phyloP scores from a whole-genome alignment of 2,113 vertebrate genomes.

The Mirounga angustirostris region DNA sequence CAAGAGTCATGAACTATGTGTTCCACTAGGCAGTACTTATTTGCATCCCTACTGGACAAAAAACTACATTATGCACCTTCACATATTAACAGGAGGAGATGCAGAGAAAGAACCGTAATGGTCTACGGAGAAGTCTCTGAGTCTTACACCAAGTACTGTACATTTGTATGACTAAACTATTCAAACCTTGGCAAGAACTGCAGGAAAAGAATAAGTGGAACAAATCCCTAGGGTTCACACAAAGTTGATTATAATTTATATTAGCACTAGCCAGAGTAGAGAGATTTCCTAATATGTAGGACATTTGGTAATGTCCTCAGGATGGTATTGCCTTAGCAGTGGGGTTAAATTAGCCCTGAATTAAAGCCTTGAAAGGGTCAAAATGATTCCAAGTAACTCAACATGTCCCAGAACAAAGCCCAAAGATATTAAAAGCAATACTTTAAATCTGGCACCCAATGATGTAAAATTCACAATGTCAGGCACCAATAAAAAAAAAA shows the following conservation, averaged over 20 bases:
- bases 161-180: neutral
- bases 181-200: neutral
- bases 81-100: neutral
- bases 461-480: conserved; percentile 29
- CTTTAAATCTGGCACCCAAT: neutral
- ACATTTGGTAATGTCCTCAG: neutral
- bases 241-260: neutral
- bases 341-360: neutral
- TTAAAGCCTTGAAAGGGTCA: neutral
- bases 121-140: neutral
- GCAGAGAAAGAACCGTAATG: neutral
- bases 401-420: neutral
- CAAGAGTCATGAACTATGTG: neutral
- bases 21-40: neutral
- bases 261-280: neutral
- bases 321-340: neutral
- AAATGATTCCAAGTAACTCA: conserved; percentile 37
- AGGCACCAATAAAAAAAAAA: neutral
- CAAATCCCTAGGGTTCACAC: neutral
- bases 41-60: neutral
- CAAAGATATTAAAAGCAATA: neutral
- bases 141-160: neutral
- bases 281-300: neutral
- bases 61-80: neutral
- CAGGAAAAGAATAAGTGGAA: neutral